These are phyloP conservation scores for Chiloscyllium plagiosum DNA, from an alignment of 2,113 vertebrate species.

Conservation along the genomic window DNA sequence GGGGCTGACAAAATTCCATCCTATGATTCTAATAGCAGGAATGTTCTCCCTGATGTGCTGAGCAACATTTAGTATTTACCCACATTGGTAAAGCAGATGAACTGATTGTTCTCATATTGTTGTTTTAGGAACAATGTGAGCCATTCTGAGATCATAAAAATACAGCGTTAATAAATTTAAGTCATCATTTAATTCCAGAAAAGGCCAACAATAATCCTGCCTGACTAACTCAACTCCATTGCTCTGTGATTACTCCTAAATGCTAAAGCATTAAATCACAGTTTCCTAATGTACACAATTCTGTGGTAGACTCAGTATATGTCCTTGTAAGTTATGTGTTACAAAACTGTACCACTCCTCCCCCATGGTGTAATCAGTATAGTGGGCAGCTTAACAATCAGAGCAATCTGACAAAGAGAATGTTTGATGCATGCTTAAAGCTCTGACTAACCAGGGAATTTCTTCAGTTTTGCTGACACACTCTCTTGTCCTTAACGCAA, in stretches of 20 bases:
- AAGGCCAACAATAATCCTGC: not conserved
- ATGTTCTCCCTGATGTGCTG: no score
- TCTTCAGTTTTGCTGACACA: not conserved
- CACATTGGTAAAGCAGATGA: no score
- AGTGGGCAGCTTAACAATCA: not conserved
- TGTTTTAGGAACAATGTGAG: no score
- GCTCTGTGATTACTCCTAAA: not conserved
- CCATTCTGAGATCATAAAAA: no score
- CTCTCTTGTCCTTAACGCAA: not conserved
- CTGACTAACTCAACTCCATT: not conserved
- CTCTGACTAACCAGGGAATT: not conserved
- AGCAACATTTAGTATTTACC: no score
- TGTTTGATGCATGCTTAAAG: not conserved
- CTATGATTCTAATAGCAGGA: no score
- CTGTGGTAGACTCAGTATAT: not conserved
- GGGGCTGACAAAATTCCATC: no score
- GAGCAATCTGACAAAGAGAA: not conserved
- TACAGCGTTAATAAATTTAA: not conserved
- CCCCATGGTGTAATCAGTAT: not conserved
- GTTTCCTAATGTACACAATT: not conserved
- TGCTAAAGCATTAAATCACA: not conserved
- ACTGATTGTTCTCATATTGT: no score
- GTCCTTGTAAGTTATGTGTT: not conserved
- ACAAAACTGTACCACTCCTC: not conserved
- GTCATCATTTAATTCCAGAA: not conserved